Percentiles rank a stretch among this genome's conserved stretches.
These are phyloP conservation scores for Lucifuga dentata DNA, from an alignment of 2,113 vertebrate genomes.

Conservation along the genomic window DNA sequence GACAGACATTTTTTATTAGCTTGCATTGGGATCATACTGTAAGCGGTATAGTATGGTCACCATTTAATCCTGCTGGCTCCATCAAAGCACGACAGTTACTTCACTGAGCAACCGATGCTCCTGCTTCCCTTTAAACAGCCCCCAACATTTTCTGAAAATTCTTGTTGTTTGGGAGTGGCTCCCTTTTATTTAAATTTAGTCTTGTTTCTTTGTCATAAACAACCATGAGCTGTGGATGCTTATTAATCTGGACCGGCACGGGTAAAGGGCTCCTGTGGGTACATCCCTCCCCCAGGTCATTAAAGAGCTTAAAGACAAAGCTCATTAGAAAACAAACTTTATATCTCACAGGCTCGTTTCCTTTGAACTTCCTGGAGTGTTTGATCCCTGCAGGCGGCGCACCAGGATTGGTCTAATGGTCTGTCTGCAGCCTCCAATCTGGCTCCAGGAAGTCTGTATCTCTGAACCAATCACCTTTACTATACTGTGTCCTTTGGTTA, in stretches of 20 bases:
- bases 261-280: constrained; percentile 30
- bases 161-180: constrained; percentile 1
- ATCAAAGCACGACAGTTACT: constrained; percentile 15
- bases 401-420: constrained; percentile 16
- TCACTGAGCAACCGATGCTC: constrained; percentile 6
- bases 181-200: neutral
- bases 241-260: constrained; percentile 29
- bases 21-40: constrained; percentile 17
- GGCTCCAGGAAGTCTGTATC: constrained; percentile 18
- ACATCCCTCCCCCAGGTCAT: constrained; percentile 29
- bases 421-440: constrained; percentile 20
- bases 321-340: constrained; percentile 50
- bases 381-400: constrained; percentile 51
- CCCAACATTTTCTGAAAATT: no score
- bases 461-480: constrained; percentile 4
- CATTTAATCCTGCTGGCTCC: constrained; percentile 17
- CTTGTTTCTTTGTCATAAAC: constrained; percentile 6
- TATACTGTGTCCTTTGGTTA: constrained; percentile 10
- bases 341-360: constrained; percentile 25
- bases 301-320: constrained; percentile 40
- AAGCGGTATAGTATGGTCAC: constrained; percentile 15
- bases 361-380: constrained; percentile 55
- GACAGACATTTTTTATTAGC: neutral
- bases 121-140: neutral
- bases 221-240: constrained; percentile 22